Percentiles rank a stretch among this genome's conserved stretches.
Conservation (phyloP, 2,888 invertebrate species). For the Nemurella pictetii region DNA sequence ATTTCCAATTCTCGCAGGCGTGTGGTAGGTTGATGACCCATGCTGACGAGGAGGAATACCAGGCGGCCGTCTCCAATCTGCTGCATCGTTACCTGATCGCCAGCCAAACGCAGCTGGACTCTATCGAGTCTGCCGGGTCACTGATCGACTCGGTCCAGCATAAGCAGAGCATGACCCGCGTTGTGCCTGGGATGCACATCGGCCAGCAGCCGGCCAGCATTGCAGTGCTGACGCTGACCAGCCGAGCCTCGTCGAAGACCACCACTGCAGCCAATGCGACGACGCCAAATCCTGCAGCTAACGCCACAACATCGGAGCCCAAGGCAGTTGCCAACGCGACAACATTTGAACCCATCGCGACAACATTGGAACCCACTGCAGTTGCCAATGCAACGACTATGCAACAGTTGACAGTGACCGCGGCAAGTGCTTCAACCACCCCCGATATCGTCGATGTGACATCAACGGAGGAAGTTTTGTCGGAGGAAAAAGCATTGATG, state of each 20-base stretch:
- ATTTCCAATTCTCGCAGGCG: no score
- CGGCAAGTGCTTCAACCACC: not conserved
- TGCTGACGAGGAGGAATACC: constrained; percentile 24
- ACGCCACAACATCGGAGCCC: no score
- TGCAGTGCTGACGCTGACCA: not conserved
- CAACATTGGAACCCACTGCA: not conserved
- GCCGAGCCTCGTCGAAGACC: no score
- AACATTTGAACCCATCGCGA: no score
- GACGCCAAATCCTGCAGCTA: no score
- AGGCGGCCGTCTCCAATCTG: constrained; percentile 27
- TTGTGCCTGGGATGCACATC: not conserved
- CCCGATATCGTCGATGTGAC: not conserved
- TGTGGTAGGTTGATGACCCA: constrained; percentile 4
- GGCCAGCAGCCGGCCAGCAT: not conserved
- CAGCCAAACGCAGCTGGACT: constrained; percentile 32
- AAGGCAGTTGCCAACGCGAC: no score
- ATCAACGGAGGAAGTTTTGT: not conserved
- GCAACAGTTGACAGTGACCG: not conserved
- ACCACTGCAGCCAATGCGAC: no score
- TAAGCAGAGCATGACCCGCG: not conserved
- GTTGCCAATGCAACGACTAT: no score
- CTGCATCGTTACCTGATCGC: constrained; percentile 34
- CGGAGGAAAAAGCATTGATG: no score
- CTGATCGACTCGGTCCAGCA: constrained; percentile 18
- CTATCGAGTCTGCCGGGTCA: constrained; percentile 31